A percentile compares a stretch with the other conserved stretches of the same genome.
phyloP scores from a whole-genome alignment of 2,797 vertebrate species.

The Ispidina picta region DNA sequence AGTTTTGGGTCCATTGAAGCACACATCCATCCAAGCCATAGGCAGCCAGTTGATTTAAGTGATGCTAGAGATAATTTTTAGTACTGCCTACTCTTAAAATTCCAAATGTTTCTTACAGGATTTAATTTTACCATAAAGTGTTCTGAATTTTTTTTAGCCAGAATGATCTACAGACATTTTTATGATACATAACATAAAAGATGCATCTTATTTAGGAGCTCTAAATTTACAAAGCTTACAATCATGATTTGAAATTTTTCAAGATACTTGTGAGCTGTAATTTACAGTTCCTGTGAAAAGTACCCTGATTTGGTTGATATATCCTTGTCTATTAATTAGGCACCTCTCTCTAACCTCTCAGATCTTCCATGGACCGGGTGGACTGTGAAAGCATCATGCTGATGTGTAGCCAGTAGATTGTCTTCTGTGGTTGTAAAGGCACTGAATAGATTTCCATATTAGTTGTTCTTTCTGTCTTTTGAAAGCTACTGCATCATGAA shows the following conservation, averaged over 20 bases:
- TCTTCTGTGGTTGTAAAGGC: not conserved
- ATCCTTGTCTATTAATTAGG: not conserved
- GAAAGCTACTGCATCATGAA: not conserved
- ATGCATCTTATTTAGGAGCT: not conserved
- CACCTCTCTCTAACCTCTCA: not conserved
- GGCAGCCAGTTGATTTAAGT: not conserved
- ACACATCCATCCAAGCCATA: no score
- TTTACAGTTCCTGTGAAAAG: not conserved
- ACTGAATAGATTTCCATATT: not conserved
- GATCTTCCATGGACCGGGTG: not conserved
- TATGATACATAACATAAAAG: not conserved
- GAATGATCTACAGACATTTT: not conserved
- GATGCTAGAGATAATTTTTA: not conserved
- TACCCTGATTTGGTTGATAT: not conserved
- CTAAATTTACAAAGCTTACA: not conserved
- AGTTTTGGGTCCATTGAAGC: no score
- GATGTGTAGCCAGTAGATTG: not conserved
- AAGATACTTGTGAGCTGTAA: not conserved
- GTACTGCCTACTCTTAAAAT: not conserved
- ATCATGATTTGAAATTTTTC: not conserved
- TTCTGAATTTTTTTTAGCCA: not conserved
- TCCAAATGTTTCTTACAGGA: not conserved
- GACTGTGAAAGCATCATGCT: not conserved
- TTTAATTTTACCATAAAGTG: not conserved
- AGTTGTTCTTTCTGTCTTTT: not conserved